A percentile compares a stretch with the other conserved stretches of the same genome.
These are phyloP conservation scores for Lophochroa leadbeateri DNA, from an alignment of 2,113 vertebrate species.

Conservation along the genomic window DNA sequence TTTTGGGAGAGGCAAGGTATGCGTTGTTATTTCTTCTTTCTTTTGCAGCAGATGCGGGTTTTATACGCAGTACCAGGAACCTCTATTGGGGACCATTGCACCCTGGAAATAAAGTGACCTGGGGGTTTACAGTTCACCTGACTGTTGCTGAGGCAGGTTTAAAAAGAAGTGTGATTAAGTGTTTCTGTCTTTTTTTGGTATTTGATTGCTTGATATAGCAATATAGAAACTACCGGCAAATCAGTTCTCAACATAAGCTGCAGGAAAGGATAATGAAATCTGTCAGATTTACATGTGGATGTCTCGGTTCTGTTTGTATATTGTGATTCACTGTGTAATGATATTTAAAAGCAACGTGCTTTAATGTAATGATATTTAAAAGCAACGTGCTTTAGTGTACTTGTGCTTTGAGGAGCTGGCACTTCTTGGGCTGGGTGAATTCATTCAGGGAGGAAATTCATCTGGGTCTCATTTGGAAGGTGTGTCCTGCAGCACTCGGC, in stretches of 20 bases:
- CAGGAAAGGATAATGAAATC: not conserved
- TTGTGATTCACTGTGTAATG: not conserved
- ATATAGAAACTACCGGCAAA: not conserved
- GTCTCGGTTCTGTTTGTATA: not conserved
- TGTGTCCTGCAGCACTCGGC: not conserved
- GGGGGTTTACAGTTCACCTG: not conserved
- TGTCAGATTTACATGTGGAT: fast-evolving
- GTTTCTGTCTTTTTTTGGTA: not conserved
- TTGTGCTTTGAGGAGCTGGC: not conserved
- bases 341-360: not conserved
- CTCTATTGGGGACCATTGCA: fast-evolving
- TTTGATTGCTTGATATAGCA: not conserved
- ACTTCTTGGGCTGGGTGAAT: not conserved
- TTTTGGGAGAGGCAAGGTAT: not conserved
- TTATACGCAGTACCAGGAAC: not conserved
- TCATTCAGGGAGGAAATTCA: not conserved
- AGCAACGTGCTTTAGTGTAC: not conserved
- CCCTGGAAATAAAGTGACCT: not conserved
- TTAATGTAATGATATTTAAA: not conserved
- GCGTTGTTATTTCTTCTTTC: not conserved
- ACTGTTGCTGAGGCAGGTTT: not conserved
- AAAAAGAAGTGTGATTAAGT: not conserved
- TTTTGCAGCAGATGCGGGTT: not conserved
- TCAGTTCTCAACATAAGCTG: fast-evolving
- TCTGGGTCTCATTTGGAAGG: not conserved